Evolutionary conservation across 2,113 vertebrate species (phyloP).

Genomic region (Nothoprocta pentlandii): DNA sequence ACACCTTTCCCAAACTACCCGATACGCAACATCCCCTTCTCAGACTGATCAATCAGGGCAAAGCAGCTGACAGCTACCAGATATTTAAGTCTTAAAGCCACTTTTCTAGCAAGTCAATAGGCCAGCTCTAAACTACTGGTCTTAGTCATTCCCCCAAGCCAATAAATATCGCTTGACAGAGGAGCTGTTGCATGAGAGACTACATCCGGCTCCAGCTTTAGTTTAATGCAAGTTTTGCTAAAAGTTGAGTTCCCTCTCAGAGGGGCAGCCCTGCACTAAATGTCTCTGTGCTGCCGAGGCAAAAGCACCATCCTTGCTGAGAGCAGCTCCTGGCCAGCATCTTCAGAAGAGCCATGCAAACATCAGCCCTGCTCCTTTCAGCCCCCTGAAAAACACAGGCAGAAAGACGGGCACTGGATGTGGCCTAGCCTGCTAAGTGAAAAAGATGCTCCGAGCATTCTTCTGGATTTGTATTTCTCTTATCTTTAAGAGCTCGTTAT

Average conservation of each 20-base stretch:
- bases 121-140: background rate
- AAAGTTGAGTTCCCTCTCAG: background rate
- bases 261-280: background rate
- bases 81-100: background rate
- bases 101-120: background rate
- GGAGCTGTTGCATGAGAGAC: background rate
- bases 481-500: background rate
- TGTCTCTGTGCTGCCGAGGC: background rate
- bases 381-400: background rate
- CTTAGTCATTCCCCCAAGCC: background rate
- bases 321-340: rapidly evolving
- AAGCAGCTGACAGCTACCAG: background rate
- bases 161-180: background rate
- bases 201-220: rapidly evolving
- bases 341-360: background rate
- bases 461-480: background rate
- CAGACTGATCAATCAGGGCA: background rate
- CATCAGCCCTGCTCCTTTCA: background rate
- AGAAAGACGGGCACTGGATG: background rate
- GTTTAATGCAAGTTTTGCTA: background rate
- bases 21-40: background rate
- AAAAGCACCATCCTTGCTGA: rapidly evolving
- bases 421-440: background rate
- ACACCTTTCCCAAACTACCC: background rate
- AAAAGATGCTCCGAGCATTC: background rate